Percentiles rank a stretch among this genome's conserved stretches.
Conservation (phyloP, 2,888 invertebrate genomes). For the Aelia acuminata region DNA sequence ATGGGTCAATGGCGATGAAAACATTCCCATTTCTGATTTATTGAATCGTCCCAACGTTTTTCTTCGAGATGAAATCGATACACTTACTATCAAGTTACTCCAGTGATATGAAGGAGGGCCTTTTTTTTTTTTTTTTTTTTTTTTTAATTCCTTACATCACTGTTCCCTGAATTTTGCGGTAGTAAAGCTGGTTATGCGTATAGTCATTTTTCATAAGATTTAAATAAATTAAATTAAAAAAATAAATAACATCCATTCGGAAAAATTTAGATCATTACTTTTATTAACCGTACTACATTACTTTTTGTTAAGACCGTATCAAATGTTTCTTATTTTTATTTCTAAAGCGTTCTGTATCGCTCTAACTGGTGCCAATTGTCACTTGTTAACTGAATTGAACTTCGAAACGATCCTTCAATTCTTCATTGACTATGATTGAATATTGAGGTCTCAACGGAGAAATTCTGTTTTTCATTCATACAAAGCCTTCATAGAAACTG, state of each 20-base stretch:
- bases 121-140: neutral
- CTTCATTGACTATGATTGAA: neutral
- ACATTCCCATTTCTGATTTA: constrained; percentile 17
- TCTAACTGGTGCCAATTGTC: neutral
- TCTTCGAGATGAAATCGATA: neutral
- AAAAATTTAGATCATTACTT: too few relatives aligned
- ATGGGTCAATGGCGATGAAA: neutral
- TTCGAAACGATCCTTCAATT: neutral
- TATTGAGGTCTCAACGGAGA: neutral
- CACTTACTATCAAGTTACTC: neutral
- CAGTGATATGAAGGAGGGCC: neutral
- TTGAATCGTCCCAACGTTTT: neutral
- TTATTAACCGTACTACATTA: too few relatives aligned
- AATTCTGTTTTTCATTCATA: neutral
- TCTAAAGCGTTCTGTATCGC: neutral
- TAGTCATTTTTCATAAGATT: too few relatives aligned
- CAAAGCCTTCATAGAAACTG: neutral
- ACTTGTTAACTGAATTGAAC: constrained; percentile 15
- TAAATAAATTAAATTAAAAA: too few relatives aligned
- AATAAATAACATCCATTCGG: too few relatives aligned
- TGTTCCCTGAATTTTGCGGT: too few relatives aligned
- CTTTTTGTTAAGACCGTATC: too few relatives aligned
- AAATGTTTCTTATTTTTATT: too few relatives aligned
- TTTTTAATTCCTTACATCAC: too few relatives aligned
- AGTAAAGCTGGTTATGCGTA: too few relatives aligned